These are phyloP conservation scores for Acinonyx jubatus DNA, from an alignment of 2,113 vertebrate species.

Conservation along the genomic window DNA sequence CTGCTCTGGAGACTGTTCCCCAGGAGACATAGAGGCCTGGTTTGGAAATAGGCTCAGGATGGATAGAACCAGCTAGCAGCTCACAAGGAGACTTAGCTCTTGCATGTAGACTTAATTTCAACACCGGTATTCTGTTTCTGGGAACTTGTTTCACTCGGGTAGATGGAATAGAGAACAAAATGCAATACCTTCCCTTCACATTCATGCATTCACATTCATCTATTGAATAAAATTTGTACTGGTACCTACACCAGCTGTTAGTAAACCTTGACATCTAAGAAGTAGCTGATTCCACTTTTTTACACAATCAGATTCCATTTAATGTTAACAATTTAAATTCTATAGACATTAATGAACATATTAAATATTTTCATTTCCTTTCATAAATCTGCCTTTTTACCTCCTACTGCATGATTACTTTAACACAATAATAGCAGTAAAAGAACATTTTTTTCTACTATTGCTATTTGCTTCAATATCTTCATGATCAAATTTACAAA, in stretches of 20 bases:
- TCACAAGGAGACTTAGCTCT: not conserved
- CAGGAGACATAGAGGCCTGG: not conserved
- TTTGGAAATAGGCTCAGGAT: not conserved
- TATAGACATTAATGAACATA: not conserved
- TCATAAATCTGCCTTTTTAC: not conserved
- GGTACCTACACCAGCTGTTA: not conserved
- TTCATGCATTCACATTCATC: not conserved
- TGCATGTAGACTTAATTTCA: not conserved
- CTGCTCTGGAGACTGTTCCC: not conserved
- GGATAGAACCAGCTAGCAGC: not conserved
- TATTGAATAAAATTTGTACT: not conserved
- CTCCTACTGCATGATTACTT: not conserved
- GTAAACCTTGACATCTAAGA: not conserved
- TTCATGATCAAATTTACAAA: not conserved
- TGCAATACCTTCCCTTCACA: not conserved
- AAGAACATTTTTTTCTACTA: not conserved
- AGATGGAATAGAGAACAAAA: not conserved
- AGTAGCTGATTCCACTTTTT: not conserved
- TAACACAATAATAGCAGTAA: not conserved
- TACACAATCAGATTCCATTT: not conserved
- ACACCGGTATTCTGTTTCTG: not conserved
- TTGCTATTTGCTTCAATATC: not conserved
- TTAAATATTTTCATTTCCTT: not conserved
- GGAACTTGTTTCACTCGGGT: not conserved
- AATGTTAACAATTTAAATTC: not conserved